Evolutionary conservation across 1,140 invertebrate genomes (phyloP).

Genomic region (Pissodes strobi): DNA sequence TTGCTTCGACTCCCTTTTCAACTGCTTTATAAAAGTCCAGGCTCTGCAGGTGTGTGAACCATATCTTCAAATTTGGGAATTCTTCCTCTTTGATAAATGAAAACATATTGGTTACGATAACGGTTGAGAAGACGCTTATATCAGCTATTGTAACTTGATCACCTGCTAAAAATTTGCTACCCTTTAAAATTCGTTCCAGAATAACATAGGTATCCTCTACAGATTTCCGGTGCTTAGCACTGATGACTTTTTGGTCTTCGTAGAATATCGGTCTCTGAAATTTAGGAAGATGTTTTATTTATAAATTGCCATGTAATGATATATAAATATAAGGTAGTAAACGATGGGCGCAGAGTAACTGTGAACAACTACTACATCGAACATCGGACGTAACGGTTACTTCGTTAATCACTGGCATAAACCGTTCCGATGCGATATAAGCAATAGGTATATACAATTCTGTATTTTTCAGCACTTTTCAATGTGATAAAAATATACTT

Average conservation of each 20-base stretch:
- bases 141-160: conserved; percentile 40
- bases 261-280: conserved; percentile 30
- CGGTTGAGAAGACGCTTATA: conserved; percentile 36
- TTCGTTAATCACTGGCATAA: too few relatives aligned
- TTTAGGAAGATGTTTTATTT: background rate
- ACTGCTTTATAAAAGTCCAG: conserved; percentile 26
- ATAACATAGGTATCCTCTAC: conserved; percentile 29
- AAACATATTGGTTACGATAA: conserved; percentile 22
- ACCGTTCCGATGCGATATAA: too few relatives aligned
- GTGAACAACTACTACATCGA: too few relatives aligned
- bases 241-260: conserved; percentile 16
- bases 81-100: conserved; percentile 25
- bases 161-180: conserved; percentile 36
- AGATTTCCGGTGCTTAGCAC: conserved; percentile 3
- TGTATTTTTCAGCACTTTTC: too few relatives aligned
- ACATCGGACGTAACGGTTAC: too few relatives aligned
- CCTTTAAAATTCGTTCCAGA: conserved; percentile 39
- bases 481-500: too few relatives aligned
- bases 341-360: too few relatives aligned
- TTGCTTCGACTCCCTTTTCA: background rate
- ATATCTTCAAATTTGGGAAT: conserved; percentile 35
- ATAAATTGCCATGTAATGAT: too few relatives aligned
- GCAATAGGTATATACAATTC: too few relatives aligned
- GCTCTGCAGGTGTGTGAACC: conserved; percentile 29
- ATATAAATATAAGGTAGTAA: too few relatives aligned